Evolutionary conservation across 2,797 vertebrate genomes (phyloP).

Genomic region (Heteromormyrus szaboi): DNA sequence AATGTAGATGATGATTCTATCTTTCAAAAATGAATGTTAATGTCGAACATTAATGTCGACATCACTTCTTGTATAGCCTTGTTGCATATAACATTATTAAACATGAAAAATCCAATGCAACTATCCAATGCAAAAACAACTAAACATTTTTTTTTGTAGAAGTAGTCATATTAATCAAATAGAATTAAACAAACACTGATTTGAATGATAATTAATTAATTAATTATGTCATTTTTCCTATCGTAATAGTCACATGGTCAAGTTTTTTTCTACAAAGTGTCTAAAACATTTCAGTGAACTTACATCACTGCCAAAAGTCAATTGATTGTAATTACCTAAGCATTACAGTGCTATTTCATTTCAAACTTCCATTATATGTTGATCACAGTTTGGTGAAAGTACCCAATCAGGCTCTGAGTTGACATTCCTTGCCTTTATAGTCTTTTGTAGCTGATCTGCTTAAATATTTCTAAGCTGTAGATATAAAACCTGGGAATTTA

Average conservation of each 20-base stretch:
- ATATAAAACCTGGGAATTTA: neutral
- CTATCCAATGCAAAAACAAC: neutral
- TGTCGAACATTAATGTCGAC: neutral
- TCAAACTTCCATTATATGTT: neutral
- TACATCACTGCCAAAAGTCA: neutral
- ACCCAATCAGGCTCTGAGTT: neutral
- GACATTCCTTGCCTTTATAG: neutral
- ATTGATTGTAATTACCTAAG: neutral
- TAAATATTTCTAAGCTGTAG: neutral
- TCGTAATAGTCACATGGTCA: neutral
- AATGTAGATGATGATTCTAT: neutral
- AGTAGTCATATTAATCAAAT: neutral
- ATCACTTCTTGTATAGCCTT: neutral
- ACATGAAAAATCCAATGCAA: neutral
- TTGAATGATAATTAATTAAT: neutral
- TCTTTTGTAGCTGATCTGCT: neutral
- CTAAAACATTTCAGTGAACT: neutral
- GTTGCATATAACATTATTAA: neutral
- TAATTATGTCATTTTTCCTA: neutral
- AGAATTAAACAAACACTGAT: conserved; percentile 11
- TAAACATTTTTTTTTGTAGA: neutral
- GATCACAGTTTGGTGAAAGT: conserved; percentile 1
- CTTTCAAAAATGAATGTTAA: neutral
- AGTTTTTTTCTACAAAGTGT: neutral
- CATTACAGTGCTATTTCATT: neutral